phyloP scores from a whole-genome alignment of 2,113 vertebrate species.

The Aegithalos caudatus region DNA sequence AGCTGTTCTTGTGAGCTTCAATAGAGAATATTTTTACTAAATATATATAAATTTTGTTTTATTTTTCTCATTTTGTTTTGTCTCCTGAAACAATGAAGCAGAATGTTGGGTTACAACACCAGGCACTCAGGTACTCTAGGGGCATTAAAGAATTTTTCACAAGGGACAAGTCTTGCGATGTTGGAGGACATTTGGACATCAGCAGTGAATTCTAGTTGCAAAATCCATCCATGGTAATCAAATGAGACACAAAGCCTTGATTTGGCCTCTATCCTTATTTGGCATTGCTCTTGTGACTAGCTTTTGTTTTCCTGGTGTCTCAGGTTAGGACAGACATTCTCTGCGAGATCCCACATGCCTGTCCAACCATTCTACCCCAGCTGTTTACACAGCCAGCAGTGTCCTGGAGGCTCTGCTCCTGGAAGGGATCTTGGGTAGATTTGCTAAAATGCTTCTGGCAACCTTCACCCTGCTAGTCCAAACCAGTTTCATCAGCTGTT shows the following conservation, averaged over 20 bases:
- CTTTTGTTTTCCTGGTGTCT: not conserved
- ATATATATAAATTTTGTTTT: not conserved
- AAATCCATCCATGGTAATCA: not conserved
- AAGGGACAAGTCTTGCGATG: not conserved
- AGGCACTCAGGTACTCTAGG: not conserved
- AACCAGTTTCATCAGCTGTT: not conserved
- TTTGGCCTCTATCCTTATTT: not conserved
- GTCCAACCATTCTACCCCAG: not conserved
- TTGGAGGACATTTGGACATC: not conserved
- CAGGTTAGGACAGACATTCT: not conserved
- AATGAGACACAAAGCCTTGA: not conserved
- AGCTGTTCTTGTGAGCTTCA: not conserved
- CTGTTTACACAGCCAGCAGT: not conserved
- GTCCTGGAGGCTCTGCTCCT: not conserved
- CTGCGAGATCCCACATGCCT: not conserved
- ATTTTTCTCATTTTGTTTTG: not conserved
- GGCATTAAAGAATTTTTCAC: not conserved
- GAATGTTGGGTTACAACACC: not conserved
- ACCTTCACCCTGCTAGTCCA: not conserved
- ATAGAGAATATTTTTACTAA: not conserved
- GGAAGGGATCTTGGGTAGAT: not conserved
- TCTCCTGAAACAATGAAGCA: not conserved
- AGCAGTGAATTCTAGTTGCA: not conserved
- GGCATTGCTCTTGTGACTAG: not conserved
- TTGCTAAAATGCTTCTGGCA: not conserved